These are phyloP conservation scores for Frankliniella fusca DNA, from an alignment of 2,888 invertebrate species.

Conservation along the genomic window DNA sequence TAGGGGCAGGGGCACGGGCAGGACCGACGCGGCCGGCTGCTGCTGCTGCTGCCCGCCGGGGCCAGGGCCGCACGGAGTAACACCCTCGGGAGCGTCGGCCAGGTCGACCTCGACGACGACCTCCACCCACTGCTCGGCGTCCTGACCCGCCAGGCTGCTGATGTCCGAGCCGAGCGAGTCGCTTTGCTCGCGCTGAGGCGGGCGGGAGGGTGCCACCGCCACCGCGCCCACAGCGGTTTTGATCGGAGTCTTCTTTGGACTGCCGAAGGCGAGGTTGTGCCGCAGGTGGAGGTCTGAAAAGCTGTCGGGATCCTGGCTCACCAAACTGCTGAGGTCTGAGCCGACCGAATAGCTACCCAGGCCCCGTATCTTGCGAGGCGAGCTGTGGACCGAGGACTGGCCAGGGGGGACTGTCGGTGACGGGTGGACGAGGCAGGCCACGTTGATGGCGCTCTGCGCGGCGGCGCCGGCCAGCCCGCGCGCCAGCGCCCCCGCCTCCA, in stretches of 20 bases:
- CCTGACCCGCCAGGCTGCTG: conserved; percentile 12
- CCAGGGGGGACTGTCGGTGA: neutral
- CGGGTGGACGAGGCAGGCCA: neutral
- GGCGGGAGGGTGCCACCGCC: neutral
- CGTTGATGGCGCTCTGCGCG: neutral
- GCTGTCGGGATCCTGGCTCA: conserved; percentile 14
- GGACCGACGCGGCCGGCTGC: neutral
- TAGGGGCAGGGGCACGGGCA: neutral
- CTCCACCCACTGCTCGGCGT: neutral
- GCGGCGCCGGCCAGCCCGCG: neutral
- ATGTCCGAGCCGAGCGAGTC: conserved; percentile 22
- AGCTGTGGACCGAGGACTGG: neutral
- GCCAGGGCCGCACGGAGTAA: too few relatives aligned
- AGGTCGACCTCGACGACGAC: conserved; percentile 12
- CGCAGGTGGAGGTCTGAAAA: conserved; percentile 7
- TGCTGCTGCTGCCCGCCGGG: too few relatives aligned
- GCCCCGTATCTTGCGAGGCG: neutral
- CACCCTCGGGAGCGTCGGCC: neutral
- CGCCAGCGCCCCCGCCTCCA: neutral
- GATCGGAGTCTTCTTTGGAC: neutral
- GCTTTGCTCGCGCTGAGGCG: neutral
- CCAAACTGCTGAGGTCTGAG: neutral
- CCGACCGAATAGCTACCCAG: neutral
- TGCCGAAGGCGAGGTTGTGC: neutral
- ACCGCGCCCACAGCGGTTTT: neutral